phyloP scores from a whole-genome alignment of 2,797 vertebrate species.

The Antennarius maculatus region DNA sequence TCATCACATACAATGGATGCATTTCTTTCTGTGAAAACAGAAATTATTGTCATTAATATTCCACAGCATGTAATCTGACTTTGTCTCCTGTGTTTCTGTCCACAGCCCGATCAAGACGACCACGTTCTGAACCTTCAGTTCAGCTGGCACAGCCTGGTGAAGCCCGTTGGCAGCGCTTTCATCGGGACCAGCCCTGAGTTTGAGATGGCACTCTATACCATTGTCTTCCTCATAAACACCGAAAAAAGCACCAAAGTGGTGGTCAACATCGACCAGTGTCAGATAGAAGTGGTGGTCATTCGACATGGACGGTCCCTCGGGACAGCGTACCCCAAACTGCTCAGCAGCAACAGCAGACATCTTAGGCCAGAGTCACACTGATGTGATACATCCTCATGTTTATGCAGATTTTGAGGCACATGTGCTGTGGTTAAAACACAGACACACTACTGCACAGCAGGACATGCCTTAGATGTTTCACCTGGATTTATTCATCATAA shows the following conservation, averaged over 20 bases:
- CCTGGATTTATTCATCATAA: too few relatives aligned
- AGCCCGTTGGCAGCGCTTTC: constrained; percentile 84
- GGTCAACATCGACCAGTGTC: constrained; percentile 83
- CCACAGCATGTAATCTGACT: background rate
- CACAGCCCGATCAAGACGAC: constrained; percentile 85
- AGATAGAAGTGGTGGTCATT: constrained; percentile 82
- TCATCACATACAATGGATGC: background rate
- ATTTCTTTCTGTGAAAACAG: background rate
- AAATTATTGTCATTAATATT: background rate
- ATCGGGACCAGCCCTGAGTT: constrained; percentile 88
- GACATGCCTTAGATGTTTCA: background rate
- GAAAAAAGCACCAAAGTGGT: constrained; percentile 75
- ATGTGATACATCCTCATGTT: constrained; percentile 1
- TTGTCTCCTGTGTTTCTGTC: background rate
- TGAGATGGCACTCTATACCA: constrained; percentile 86
- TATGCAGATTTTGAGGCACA: background rate
- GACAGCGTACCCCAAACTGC: constrained; percentile 86
- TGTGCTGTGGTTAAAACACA: background rate
- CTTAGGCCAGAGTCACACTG: constrained; percentile 35
- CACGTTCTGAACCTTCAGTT: constrained; percentile 89
- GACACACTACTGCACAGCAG: background rate
- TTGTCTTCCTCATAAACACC: constrained; percentile 83
- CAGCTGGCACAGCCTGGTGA: constrained; percentile 84
- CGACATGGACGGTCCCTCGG: constrained; percentile 81
- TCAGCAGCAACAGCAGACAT: constrained; percentile 80